Percentiles rank a stretch among this genome's conserved stretches.
These are phyloP conservation scores for Chesias legatella DNA, from an alignment of 2,888 invertebrate genomes.

Conservation along the genomic window DNA sequence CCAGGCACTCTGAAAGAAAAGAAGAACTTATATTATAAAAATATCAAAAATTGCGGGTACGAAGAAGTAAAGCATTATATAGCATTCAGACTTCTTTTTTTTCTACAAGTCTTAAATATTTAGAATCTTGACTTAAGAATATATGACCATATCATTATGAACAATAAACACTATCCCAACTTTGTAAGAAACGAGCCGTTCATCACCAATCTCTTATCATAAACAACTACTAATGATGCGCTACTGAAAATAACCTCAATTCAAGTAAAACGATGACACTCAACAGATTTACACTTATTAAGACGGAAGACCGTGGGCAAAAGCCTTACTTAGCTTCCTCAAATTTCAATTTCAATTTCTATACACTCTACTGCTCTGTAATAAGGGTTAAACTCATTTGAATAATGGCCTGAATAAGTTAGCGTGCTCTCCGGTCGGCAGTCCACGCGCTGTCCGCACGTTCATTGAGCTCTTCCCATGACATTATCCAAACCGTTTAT, in stretches of 20 bases:
- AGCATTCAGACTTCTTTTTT: too few species aligned
- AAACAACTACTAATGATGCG: slow-evolving; percentile 33
- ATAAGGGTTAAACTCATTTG: slow-evolving; percentile 47
- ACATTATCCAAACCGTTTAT: slow-evolving; percentile 63
- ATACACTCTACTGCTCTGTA: slow-evolving; percentile 32
- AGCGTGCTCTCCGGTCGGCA: slow-evolving; percentile 63
- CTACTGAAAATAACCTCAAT: slow-evolving; percentile 40
- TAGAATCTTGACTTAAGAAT: too few species aligned
- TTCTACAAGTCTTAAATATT: too few species aligned
- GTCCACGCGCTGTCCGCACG: slow-evolving; percentile 77
- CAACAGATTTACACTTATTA: slow-evolving; percentile 60
- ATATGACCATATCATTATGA: slow-evolving; percentile 11
- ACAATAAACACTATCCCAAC: slow-evolving; percentile 14
- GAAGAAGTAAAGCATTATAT: too few species aligned
- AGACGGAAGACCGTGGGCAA: slow-evolving; percentile 44
- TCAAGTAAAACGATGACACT: slow-evolving; percentile 44
- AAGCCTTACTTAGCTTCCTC: slow-evolving; percentile 33
- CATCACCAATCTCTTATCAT: slow-evolving; percentile 28
- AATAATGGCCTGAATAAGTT: slow-evolving; percentile 45
- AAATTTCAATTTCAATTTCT: slow-evolving; percentile 29
- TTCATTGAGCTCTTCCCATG: slow-evolving; percentile 80
- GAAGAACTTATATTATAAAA: too few species aligned
- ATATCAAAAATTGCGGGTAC: too few species aligned
- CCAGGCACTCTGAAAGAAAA: too few species aligned
- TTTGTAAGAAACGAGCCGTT: slow-evolving; percentile 24